Evolutionary conservation across 2,888 invertebrate genomes (phyloP), one percentile per base, ranked within the genome.

Genomic region (Parnassius orleans): DNA sequence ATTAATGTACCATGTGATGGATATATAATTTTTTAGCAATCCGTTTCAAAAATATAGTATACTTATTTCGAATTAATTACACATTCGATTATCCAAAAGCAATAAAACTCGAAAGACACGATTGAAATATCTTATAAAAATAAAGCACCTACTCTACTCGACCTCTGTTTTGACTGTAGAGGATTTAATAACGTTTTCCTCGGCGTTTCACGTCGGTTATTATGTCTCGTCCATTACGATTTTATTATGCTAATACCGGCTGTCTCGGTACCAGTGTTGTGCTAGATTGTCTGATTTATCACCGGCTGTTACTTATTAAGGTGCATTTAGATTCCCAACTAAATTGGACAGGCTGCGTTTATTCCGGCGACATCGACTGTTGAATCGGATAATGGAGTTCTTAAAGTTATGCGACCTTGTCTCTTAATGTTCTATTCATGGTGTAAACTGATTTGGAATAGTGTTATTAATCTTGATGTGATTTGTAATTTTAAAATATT

Each of bases 181-280:
- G 76, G 75, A 80, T 76, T 76, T 76, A 79, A 79, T 78, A 79
- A 79, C 78, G 79, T 79, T 81, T 78, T 77, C 71, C 74, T 75
- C 76, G 72, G 77, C 75, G 77, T 74, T 74, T 72, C 76, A 75
- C 75, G 78, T 79, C 78, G 75, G 79, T 83, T 83, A 86, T 83
- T 83, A 81, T 78, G 83, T 81, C 81, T 77, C 79, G 84, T 83
- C 82, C 79, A 84, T 85, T 86, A 81, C 79, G 76, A 77, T 83
- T 86, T 86, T 87, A 86, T 83, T 84, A 84, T 80, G 81, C 75
- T 82, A 80, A 83, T 83, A 73, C 70, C 62, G 60, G 68, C 70
- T 68, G 72, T 73, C 75, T 69, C 68, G 68, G 63, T 41, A 57
- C 57, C 55, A 47, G 68, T 65, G 68, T 67, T 66, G 67, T 63